Conservation (phyloP, 2,797 vertebrate genomes). For the Squalus acanthias region DNA sequence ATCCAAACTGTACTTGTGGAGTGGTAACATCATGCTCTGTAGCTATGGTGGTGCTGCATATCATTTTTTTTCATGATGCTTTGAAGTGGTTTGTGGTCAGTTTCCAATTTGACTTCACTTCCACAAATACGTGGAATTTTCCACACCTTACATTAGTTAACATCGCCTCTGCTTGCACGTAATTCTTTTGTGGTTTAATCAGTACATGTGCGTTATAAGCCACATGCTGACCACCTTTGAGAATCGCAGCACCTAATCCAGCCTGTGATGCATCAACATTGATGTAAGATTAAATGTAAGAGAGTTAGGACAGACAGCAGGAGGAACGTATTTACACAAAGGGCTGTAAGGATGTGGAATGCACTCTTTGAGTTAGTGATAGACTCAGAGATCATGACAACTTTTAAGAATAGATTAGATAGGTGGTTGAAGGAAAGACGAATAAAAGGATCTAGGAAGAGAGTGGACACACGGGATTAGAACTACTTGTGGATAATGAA, state of each 20-base stretch:
- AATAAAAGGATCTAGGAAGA: background rate
- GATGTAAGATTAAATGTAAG: background rate
- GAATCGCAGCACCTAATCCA: background rate
- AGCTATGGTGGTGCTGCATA: background rate
- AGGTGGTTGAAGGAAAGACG: background rate
- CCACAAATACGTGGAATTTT: constrained; percentile 13
- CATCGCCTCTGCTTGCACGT: background rate
- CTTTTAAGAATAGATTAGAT: background rate
- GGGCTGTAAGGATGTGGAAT: background rate
- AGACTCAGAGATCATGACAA: background rate
- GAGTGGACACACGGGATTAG: background rate
- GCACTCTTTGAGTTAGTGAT: background rate
- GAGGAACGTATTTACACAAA: background rate
- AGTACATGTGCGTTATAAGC: background rate
- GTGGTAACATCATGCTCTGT: background rate
- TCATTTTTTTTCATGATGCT: background rate
- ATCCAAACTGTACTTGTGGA: background rate
- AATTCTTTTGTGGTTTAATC: background rate
- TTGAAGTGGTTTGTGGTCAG: constrained; percentile 6
- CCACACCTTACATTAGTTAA: background rate
- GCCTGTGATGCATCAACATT: background rate
- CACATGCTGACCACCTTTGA: background rate
- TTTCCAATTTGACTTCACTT: constrained; percentile 8
- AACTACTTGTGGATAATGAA: background rate
- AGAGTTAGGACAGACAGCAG: background rate